Base-by-base conservation (phyloP, 2,888 invertebrate genomes). In the Amblyjoppa proteus region DNA sequence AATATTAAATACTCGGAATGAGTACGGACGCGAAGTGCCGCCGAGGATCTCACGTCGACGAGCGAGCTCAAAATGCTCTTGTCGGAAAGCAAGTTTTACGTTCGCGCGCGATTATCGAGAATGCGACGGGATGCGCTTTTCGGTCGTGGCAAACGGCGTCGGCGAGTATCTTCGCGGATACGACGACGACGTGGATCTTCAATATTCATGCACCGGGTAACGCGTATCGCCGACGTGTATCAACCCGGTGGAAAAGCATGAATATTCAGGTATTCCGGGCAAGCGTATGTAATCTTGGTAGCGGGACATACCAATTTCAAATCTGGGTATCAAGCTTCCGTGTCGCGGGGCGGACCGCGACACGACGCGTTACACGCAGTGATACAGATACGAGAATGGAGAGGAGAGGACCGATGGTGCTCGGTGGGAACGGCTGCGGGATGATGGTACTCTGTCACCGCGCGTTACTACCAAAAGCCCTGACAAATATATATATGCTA, bases 201-300 rank as follows among this genome's bases (percentile, higher is more conserved):
- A 87, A 83, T 85, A 83, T 84, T 83, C 85, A 85, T 85, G 87
- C 66, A 71, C 61, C 13, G 74, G 77, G 68, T 81, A 81, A 34
- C 69, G 71, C 77, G 82, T 74, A 68, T 81, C 68, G 71, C 16
- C 77, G 73, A 38, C 77, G 64, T 86, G 85, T 83, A 86, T 86
- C 83, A 86, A 85, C 81, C 85, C 78, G 78, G 84, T 58, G 81
- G 74, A 86, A 85, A 31, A 31, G 86, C 90, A 90, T 90, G 90
- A 90, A 90, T 90, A 90, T 90, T 90, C 90, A 90, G 34, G 16
- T 51, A 71, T 53, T 51, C 20, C 34, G 66, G 61, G 28, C 73
- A 80, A 83, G 83, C 83, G 83, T 83, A 69, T 86, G 85, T 86
- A 86, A 86, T 86, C 85, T 86, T 83, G 85, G 80, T 70, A 74